A percentile compares a stretch with the other conserved stretches of the same genome.
phyloP scores from a whole-genome alignment of 2,113 vertebrate genomes.

The Tragelaphus scriptus region DNA sequence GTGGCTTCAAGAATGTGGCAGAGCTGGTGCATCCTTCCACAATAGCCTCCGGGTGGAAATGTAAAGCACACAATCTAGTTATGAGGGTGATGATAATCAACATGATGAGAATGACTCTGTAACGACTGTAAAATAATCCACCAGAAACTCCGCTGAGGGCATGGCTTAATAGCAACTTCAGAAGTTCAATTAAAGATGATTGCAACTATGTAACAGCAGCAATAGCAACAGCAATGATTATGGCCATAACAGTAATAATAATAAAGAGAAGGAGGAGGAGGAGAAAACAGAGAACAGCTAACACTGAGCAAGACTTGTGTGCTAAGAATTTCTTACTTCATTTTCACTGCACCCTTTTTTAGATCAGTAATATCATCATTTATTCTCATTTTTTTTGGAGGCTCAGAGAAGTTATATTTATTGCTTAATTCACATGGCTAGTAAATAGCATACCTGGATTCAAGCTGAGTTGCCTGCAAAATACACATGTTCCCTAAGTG shows the following conservation, averaged over 20 bases:
- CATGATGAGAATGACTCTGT: neutral
- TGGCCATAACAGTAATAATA: neutral
- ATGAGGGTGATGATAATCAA: neutral
- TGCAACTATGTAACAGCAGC: neutral
- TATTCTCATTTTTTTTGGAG: neutral
- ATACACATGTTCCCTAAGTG: neutral
- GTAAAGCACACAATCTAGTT: neutral
- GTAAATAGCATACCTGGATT: neutral
- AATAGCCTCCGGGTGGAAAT: neutral
- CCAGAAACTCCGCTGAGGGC: neutral
- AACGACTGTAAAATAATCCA: neutral
- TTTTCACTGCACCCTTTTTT: neutral
- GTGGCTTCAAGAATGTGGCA: neutral
- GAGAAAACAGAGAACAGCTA: neutral
- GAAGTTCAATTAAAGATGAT: neutral
- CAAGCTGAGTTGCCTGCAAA: accelerated
- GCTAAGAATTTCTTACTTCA: neutral
- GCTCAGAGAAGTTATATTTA: neutral
- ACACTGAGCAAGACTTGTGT: accelerated
- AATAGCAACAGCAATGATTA: neutral
- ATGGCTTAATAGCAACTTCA: neutral
- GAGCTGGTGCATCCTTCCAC: neutral
- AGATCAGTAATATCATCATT: neutral
- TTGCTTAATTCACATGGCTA: neutral
- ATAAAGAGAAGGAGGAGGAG: neutral